Percentiles rank a stretch among this genome's conserved stretches.
These are phyloP conservation scores for Apis laboriosa DNA, from an alignment of 1,140 invertebrate genomes.

Conservation along the genomic window DNA sequence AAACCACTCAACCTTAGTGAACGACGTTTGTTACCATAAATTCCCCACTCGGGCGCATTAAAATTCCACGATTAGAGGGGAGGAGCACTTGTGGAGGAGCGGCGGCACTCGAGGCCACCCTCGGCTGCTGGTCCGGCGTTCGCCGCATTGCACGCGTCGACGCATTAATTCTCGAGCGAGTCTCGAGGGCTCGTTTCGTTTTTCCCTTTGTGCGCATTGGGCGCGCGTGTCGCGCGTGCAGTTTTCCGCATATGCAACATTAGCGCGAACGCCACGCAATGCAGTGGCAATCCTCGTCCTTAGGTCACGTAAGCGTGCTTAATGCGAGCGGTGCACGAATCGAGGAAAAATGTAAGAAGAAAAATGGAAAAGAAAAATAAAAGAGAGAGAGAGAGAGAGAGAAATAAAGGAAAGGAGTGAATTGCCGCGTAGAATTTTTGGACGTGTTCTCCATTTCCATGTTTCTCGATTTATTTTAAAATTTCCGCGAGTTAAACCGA, in stretches of 20 bases:
- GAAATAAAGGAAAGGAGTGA: neutral
- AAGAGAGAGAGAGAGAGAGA: neutral
- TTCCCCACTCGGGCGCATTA: neutral
- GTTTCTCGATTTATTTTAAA: neutral
- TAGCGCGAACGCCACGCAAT: slow-evolving; percentile 63
- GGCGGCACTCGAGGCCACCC: neutral
- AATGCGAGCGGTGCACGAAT: slow-evolving; percentile 38
- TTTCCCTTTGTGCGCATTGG: neutral
- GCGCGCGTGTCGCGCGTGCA: slow-evolving; percentile 21
- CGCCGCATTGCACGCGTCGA: slow-evolving; percentile 1
- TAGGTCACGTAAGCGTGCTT: slow-evolving; percentile 40
- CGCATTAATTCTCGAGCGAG: neutral
- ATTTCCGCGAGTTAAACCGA: neutral
- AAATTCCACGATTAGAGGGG: neutral
- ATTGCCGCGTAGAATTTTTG: neutral
- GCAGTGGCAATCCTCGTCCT: slow-evolving; percentile 52
- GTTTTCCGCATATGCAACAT: slow-evolving; percentile 62
- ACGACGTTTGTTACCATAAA: neutral
- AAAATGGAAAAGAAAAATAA: neutral
- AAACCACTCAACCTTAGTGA: neutral
- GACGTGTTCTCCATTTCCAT: neutral
- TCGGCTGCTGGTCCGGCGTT: neutral
- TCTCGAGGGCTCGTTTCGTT: neutral
- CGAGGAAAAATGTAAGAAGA: neutral
- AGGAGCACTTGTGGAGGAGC: neutral